phyloP scores from a whole-genome alignment of 2,113 vertebrate species.

The Barbus barbus region DNA sequence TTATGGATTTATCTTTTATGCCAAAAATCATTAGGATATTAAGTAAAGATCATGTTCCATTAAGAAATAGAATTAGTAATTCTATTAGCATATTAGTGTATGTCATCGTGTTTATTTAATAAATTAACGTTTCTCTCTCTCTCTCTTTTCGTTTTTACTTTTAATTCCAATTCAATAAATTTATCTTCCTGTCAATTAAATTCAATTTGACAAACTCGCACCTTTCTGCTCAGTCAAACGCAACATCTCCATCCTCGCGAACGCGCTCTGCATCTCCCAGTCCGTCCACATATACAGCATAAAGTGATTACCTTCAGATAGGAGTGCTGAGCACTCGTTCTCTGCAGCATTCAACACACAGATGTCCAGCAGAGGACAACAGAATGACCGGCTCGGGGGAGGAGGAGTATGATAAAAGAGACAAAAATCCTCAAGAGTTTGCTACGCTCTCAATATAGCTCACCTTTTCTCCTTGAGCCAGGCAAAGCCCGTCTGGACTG shows the following conservation, averaged over 20 bases:
- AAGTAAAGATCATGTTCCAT: too few relatives aligned
- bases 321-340: constrained; percentile 37
- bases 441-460: neutral
- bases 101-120: neutral
- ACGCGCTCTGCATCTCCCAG: neutral
- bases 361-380: constrained; percentile 50
- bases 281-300: constrained; percentile 17
- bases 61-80: too few relatives aligned
- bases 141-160: neutral
- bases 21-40: too few relatives aligned
- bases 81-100: neutral
- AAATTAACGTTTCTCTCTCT: neutral
- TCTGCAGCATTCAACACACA: constrained; percentile 37
- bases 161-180: neutral
- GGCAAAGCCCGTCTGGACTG: neutral
- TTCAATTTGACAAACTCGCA: neutral
- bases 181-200: neutral
- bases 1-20: too few relatives aligned
- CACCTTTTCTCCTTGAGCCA: constrained; percentile 6
- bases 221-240: neutral
- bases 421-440: constrained; percentile 33
- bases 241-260: neutral
- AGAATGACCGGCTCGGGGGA: constrained; percentile 34
- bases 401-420: constrained; percentile 28
- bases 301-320: constrained; percentile 51